Conservation (phyloP, 2,888 invertebrate species). For the Celastrina argiolus region DNA sequence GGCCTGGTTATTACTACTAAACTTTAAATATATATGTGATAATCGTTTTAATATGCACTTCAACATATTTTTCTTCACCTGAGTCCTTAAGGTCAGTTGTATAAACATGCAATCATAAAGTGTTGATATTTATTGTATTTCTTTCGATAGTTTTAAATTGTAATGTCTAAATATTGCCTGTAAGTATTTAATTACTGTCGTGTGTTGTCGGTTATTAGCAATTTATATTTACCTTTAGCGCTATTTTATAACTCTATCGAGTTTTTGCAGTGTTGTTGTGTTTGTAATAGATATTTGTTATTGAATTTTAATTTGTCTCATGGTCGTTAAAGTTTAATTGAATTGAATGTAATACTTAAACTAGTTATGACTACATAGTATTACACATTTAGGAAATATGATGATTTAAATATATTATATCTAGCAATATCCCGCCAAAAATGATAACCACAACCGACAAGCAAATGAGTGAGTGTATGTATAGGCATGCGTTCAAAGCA, state of each 20-base stretch:
- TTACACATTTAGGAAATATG: too few species aligned
- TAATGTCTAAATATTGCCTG: constrained; percentile 1
- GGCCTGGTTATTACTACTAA: too few species aligned
- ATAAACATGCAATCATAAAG: constrained; percentile 1
- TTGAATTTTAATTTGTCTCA: constrained; percentile 5
- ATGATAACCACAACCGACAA: too few species aligned
- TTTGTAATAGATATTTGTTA: constrained; percentile 15
- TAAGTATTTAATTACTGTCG: neutral
- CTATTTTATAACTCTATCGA: neutral
- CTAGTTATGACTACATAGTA: neutral
- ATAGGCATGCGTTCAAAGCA: too few species aligned
- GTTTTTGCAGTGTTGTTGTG: neutral
- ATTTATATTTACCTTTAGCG: neutral
- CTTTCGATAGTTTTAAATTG: neutral
- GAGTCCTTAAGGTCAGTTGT: neutral
- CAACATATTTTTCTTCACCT: neutral
- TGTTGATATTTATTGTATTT: neutral
- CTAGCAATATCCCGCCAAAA: too few species aligned
- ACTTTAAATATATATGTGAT: neutral
- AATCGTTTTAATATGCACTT: neutral
- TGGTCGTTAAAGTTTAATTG: neutral
- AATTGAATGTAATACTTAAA: neutral
- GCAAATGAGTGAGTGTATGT: too few species aligned
- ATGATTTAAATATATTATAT: too few species aligned
- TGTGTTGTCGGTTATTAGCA: neutral